Conservation (phyloP, 2,797 vertebrate species). For the Ceryle rudis region DNA sequence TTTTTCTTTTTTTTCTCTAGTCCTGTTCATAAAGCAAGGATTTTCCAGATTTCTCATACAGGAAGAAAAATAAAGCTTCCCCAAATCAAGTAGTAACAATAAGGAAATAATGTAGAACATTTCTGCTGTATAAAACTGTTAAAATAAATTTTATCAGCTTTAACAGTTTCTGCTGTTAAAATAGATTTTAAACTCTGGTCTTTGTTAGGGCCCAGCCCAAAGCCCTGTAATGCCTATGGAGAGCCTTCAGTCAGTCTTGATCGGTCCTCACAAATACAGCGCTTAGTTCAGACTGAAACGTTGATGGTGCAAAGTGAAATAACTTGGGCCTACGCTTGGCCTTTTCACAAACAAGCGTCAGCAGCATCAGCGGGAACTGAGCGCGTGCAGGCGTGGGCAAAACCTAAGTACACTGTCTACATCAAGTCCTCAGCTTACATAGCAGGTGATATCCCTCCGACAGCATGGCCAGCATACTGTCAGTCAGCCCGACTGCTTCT, state of each 20-base stretch:
- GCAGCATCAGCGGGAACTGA: neutral
- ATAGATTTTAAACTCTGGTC: neutral
- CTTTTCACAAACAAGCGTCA: neutral
- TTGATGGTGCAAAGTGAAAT: neutral
- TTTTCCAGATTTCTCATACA: neutral
- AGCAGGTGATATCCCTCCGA: neutral
- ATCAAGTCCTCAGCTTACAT: neutral
- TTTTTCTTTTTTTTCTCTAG: too few relatives aligned
- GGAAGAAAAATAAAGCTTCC: neutral
- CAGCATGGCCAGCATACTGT: neutral
- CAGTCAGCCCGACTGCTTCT: neutral
- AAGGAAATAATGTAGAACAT: neutral
- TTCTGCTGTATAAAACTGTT: neutral
- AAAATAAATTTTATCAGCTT: too few relatives aligned
- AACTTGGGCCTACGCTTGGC: neutral
- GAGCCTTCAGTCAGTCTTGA: neutral
- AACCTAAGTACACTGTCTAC: neutral
- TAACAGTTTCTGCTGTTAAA: neutral
- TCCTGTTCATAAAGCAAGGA: neutral
- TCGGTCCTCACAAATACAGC: neutral
- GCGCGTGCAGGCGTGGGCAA: neutral
- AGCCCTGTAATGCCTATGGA: neutral
- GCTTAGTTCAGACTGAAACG: neutral
- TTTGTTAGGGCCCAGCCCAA: neutral
- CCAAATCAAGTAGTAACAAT: neutral